These are phyloP conservation scores for Craseonycteris thonglongyai DNA, from an alignment of 2,113 vertebrate species.

Conservation along the genomic window DNA sequence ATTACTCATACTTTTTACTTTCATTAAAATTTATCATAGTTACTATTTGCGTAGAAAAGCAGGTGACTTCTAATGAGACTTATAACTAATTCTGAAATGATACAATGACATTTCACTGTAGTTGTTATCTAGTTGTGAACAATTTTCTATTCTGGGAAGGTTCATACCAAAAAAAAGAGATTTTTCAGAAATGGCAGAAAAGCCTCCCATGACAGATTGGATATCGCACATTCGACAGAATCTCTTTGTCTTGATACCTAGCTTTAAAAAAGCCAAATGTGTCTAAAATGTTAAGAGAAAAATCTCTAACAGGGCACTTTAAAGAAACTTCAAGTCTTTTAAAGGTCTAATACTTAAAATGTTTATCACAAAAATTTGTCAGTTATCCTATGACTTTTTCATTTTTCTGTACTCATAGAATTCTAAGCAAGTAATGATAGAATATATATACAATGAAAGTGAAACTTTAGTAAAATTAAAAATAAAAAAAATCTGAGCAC, in stretches of 20 bases:
- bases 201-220: constrained; percentile 36
- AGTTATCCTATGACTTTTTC: background rate
- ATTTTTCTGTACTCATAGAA: background rate
- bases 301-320: constrained; percentile 18
- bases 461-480: background rate
- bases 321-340: constrained; percentile 1
- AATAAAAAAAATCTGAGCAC: background rate
- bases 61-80: background rate
- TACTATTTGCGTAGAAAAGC: background rate
- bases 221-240: background rate
- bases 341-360: constrained; percentile 19
- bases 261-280: constrained; percentile 49
- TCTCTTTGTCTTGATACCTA: constrained; percentile 48
- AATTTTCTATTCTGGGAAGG: constrained; percentile 11
- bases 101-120: background rate
- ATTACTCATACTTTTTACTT: background rate
- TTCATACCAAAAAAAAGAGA: constrained; percentile 30
- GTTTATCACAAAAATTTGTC: background rate
- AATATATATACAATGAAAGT: background rate
- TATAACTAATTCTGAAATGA: background rate
- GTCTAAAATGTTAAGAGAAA: constrained; percentile 32
- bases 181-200: constrained; percentile 45
- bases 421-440: background rate
- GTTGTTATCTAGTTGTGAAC: background rate
- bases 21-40: background rate